Conservation (phyloP, 92 coral and sea anemone genomes). For the Actinernus sp. region DNA sequence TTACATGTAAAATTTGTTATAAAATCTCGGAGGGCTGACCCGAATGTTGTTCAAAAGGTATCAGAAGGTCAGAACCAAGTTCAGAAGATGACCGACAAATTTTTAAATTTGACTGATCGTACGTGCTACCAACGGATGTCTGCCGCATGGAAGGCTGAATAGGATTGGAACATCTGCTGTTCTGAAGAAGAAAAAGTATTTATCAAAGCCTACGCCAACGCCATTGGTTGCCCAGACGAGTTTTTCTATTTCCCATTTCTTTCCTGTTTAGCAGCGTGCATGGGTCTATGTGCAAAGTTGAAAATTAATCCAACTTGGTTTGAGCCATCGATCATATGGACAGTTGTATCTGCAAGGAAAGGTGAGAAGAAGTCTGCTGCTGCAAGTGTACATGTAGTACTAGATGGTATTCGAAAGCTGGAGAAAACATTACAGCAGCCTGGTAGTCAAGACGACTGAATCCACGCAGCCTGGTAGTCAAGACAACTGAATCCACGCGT, state of each 20-base stretch:
- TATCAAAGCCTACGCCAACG: too few relatives aligned
- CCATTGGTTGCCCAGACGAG: conserved; percentile 19
- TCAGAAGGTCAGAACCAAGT: too few relatives aligned
- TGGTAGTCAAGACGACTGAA: not conserved
- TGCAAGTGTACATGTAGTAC: conserved; percentile 5
- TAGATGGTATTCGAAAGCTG: conserved; percentile 14
- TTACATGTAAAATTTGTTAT: too few relatives aligned
- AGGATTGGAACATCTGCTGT: too few relatives aligned
- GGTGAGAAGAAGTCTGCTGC: conserved; percentile 21
- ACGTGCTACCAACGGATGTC: too few relatives aligned
- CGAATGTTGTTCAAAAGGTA: too few relatives aligned
- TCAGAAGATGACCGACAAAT: too few relatives aligned
- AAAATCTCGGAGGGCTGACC: too few relatives aligned
- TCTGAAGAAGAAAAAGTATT: too few relatives aligned
- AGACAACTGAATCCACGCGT: conserved; percentile 7
- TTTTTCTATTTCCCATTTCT: conserved; percentile 18
- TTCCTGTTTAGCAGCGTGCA: conserved; percentile 4
- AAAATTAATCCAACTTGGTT: conserved; percentile 7
- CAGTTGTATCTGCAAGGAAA: conserved; percentile 7
- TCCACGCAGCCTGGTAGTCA: too few relatives aligned
- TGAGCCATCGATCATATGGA: conserved; percentile 16
- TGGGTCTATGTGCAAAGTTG: conserved; percentile 4
- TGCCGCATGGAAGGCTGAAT: too few relatives aligned
- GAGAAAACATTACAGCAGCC: not conserved
- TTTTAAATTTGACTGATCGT: too few relatives aligned